Base-by-base conservation (phyloP, 2,113 vertebrate genomes). In the Thryonomys swinderianus region DNA sequence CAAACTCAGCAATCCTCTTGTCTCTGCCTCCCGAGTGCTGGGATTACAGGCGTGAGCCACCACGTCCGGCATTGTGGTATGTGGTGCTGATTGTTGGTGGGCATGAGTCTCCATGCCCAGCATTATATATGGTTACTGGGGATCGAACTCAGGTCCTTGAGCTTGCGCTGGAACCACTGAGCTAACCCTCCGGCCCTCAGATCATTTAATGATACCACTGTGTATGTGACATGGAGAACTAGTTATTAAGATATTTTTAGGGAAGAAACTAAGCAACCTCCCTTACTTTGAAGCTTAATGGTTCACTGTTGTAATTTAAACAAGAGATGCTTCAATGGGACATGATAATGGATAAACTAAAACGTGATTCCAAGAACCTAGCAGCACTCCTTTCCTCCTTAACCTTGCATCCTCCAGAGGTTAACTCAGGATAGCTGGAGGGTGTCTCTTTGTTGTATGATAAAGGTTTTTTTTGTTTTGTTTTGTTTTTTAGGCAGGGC, bases 241-340 rank as follows among this genome's bases (percentile, higher is more conserved):
- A 76, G 53, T 40, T 91, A 7, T 92, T 86, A 87, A 89, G 93
- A 83, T 84, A 80, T 96, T 88, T 96, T 87, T 48, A 85, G n/a
- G 40, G 62, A 80, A 79, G 55, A 83, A 71, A 61, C 20, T 4
- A 92, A 85, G 27, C 42, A 86, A 67, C 21, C 67, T 61, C 20
- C 61, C 74, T 92, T 64, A 48, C 16, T 85, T 95, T 83, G 42
- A 90, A 90, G 45, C 76, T 85, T 84, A 94, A 69, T 14, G 90
- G 30, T 85, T 64, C 7, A 64, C 30, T 27, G 42, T 88, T 86
- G 32, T 88, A 88, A 80, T 94, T 78, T 96, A 84, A 95, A 78
- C 3, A 62, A 74, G 61, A 59, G 61, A 40, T 92, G 17, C 4
- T 45, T 67, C 91, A 55, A 67, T 48, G 74, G 34, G n/a, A 88